Evolutionary conservation across 1,140 invertebrate genomes (phyloP).

Genomic region (Aphaenogaster floridana): DNA sequence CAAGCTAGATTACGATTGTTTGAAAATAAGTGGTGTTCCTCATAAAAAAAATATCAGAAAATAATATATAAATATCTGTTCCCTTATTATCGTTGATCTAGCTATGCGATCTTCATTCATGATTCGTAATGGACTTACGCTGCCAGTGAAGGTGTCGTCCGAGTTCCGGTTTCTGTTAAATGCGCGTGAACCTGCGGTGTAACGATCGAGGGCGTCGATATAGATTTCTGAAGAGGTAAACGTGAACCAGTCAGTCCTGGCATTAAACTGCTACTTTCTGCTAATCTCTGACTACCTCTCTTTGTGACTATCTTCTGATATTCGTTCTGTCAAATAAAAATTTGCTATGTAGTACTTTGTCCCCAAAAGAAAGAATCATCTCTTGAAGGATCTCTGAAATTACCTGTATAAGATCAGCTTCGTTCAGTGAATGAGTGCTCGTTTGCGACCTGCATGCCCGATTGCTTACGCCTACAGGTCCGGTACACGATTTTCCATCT

Average conservation of each 20-base stretch:
- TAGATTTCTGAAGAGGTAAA: slow-evolving; percentile 95
- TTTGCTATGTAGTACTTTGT: slow-evolving; percentile 25
- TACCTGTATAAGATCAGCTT: slow-evolving; percentile 93
- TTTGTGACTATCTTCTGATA: slow-evolving; percentile 89
- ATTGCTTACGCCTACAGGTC: slow-evolving; percentile 79
- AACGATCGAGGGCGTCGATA: slow-evolving; percentile 96
- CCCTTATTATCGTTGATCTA: slow-evolving; percentile 38
- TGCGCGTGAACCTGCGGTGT: slow-evolving; percentile 88
- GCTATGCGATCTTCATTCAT: slow-evolving; percentile 55
- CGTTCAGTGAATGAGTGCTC: slow-evolving; percentile 94
- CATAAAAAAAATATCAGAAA: not conserved
- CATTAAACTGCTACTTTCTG: slow-evolving; percentile 89
- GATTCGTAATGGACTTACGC: slow-evolving; percentile 79
- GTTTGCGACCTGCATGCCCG: slow-evolving; percentile 88
- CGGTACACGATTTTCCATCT: slow-evolving; percentile 80
- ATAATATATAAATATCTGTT: not conserved
- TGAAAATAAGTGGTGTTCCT: not conserved
- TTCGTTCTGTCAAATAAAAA: slow-evolving; percentile 86
- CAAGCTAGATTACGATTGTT: slow-evolving; percentile 63
- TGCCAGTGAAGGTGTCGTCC: slow-evolving; percentile 79
- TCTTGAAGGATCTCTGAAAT: slow-evolving; percentile 68
- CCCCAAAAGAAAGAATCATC: not conserved
- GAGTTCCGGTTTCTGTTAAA: slow-evolving; percentile 81
- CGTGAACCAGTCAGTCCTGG: slow-evolving; percentile 88
- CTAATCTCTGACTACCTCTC: slow-evolving; percentile 88